Evolutionary conservation across 2,888 invertebrate species (phyloP).

Genomic region (Salticus scenicus): DNA sequence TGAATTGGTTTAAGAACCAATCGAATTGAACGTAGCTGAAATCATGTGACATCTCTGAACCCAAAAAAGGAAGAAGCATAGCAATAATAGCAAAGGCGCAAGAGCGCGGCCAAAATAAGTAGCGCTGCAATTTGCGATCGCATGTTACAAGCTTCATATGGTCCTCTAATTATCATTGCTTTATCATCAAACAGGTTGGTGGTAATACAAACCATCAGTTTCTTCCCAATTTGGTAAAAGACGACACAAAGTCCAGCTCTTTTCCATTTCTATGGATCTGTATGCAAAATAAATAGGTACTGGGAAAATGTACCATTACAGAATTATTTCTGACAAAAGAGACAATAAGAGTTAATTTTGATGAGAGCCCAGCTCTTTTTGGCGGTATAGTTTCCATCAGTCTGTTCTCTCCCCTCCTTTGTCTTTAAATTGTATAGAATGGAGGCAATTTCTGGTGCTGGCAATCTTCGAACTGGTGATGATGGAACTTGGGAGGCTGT

Average conservation of each 20-base stretch:
- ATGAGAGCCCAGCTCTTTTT: slow-evolving; percentile 10
- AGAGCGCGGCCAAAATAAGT: slow-evolving; percentile 40
- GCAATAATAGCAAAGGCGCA: slow-evolving; percentile 34
- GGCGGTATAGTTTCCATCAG: background rate
- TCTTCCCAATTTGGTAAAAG: slow-evolving; percentile 45
- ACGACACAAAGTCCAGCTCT: too few species aligned
- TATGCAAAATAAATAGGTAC: background rate
- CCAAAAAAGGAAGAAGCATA: slow-evolving; percentile 44
- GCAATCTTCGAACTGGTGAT: slow-evolving; percentile 55
- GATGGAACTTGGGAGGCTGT: slow-evolving; percentile 59
- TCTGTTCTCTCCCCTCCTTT: background rate
- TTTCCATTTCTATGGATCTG: too few species aligned
- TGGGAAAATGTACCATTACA: too few species aligned
- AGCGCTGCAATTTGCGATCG: slow-evolving; percentile 35
- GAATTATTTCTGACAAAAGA: too few species aligned
- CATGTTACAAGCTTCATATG: slow-evolving; percentile 24
- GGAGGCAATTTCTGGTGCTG: slow-evolving; percentile 59
- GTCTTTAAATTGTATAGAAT: slow-evolving; percentile 50
- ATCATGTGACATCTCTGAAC: slow-evolving; percentile 37
- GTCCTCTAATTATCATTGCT: slow-evolving; percentile 2
- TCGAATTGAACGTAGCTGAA: slow-evolving; percentile 31
- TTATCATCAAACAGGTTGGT: background rate
- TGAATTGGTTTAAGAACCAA: slow-evolving; percentile 21
- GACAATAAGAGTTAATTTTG: too few species aligned
- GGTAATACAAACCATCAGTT: background rate